A percentile compares a stretch with the other conserved stretches of the same genome.
Conservation (phyloP, 1,140 invertebrate genomes). For the Augochlora pura region DNA sequence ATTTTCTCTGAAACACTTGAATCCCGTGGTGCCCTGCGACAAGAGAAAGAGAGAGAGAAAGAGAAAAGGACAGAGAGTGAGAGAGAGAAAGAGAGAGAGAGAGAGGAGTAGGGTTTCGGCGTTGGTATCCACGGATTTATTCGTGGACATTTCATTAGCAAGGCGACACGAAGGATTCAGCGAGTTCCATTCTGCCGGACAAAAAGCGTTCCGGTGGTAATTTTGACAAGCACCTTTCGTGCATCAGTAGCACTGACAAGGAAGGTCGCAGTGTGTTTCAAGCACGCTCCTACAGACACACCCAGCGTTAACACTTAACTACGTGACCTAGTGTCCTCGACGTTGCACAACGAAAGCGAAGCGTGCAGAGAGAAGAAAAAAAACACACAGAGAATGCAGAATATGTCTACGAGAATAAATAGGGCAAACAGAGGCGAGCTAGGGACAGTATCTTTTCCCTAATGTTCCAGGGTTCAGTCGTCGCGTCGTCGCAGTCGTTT, state of each 20-base stretch:
- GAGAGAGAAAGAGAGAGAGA: neutral
- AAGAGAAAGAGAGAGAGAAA: no score
- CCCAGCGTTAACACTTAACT: conserved; percentile 47
- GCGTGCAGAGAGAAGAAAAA: neutral
- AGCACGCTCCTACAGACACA: conserved; percentile 40
- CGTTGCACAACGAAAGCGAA: conserved; percentile 38
- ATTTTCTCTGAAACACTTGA: no score
- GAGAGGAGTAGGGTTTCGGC: no score
- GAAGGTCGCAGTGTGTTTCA: conserved; percentile 37
- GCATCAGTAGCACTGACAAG: conserved; percentile 35
- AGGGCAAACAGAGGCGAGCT: conserved; percentile 30
- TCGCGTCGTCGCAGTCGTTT: no score
- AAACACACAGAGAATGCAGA: conserved; percentile 4
- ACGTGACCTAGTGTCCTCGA: conserved; percentile 47
- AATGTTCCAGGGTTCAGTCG: no score
- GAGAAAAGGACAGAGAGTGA: neutral
- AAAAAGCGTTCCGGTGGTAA: conserved; percentile 27
- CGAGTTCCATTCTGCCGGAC: neutral
- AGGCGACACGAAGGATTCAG: neutral
- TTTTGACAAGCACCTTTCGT: conserved; percentile 45
- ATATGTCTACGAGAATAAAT: conserved; percentile 22
- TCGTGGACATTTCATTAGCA: conserved; percentile 21
- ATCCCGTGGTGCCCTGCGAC: no score
- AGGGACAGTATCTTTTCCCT: neutral
- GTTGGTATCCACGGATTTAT: neutral